Conservation (phyloP, 1,140 invertebrate genomes). For the Acromyrmex heyeri region DNA sequence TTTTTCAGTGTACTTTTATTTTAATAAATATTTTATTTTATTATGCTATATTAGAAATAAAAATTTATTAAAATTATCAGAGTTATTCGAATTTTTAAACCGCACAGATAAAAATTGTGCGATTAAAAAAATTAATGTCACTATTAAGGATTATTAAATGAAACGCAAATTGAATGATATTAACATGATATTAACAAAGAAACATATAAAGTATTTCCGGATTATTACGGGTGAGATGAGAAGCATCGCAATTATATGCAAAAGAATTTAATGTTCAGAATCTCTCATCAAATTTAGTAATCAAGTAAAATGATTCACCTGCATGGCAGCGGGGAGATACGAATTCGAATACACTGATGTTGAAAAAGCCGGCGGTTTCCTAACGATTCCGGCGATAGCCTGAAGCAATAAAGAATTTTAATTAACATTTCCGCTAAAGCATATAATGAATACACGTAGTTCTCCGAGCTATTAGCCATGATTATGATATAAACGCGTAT, state of each 20-base stretch:
- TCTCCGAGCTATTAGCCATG: constrained; percentile 23
- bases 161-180: not conserved
- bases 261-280: constrained; percentile 8
- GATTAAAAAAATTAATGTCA: not conserved
- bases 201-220: not conserved
- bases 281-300: constrained; percentile 35
- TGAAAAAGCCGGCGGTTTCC: constrained; percentile 79
- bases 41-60: constrained; percentile 11
- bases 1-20: no score
- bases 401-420: constrained; percentile 60
- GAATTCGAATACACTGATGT: constrained; percentile 80
- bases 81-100: not conserved
- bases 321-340: constrained; percentile 82
- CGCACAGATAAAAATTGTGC: not conserved
- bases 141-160: not conserved
- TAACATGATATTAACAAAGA: not conserved
- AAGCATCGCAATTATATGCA: not conserved
- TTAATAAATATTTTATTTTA: no score
- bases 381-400: constrained; percentile 72
- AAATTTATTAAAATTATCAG: not conserved
- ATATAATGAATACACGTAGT: not conserved
- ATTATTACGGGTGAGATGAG: not conserved
- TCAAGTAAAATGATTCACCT: constrained; percentile 72
- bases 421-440: constrained; percentile 44
- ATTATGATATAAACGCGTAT: constrained; percentile 16